A percentile compares a stretch with the other conserved stretches of the same genome.
phyloP scores from a whole-genome alignment of 2,797 vertebrate genomes.

The Xerus rutilus region DNA sequence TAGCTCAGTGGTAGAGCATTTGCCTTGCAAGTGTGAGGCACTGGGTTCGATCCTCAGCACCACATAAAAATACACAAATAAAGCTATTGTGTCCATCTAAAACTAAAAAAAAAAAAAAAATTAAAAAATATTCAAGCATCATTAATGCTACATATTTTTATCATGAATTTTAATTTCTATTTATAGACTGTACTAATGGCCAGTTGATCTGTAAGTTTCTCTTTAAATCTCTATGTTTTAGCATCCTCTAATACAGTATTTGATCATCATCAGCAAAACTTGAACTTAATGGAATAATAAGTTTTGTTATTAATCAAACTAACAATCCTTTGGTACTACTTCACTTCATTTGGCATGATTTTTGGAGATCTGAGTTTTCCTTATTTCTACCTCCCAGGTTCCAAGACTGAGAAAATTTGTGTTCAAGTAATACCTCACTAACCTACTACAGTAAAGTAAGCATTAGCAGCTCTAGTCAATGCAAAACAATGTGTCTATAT shows the following conservation, averaged over 20 bases:
- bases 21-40: too few species aligned
- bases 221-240: neutral
- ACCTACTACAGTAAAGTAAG: neutral
- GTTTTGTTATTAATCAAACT: neutral
- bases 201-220: neutral
- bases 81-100: too few species aligned
- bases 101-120: too few species aligned
- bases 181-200: neutral
- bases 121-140: conserved; percentile 32
- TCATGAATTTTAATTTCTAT: conserved; percentile 35
- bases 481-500: neutral
- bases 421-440: neutral
- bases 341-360: neutral
- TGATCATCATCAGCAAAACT: neutral
- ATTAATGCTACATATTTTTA: conserved; percentile 9
- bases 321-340: neutral
- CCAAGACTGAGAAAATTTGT: neutral
- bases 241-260: neutral
- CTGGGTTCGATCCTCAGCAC: too few species aligned
- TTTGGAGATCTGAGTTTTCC: neutral
- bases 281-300: neutral
- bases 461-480: neutral
- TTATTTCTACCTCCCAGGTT: neutral
- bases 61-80: too few species aligned
- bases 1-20: too few species aligned